Conservation (phyloP, 2,113 vertebrate species). For the Rhombomys opimus region DNA sequence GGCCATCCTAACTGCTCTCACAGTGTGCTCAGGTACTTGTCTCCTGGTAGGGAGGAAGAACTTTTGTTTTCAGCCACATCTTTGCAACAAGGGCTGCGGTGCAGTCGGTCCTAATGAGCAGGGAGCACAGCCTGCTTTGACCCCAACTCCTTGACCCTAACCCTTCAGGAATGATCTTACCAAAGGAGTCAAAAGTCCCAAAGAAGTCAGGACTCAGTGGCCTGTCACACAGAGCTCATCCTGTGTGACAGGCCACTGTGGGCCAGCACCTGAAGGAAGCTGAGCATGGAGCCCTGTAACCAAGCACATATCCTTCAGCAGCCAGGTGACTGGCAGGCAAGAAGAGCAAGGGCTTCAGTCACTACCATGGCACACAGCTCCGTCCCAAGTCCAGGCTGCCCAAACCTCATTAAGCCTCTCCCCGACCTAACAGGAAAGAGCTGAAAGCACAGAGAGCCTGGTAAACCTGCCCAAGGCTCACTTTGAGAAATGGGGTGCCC, state of each 20-base stretch:
- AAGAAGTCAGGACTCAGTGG: accelerated
- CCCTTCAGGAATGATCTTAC: accelerated
- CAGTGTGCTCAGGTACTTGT: accelerated
- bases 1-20: neutral
- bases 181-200: neutral
- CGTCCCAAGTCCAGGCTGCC: neutral
- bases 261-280: neutral
- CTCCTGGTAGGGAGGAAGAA: neutral
- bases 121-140: neutral
- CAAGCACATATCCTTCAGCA: neutral
- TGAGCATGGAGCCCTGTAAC: neutral
- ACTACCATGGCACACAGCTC: neutral
- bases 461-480: neutral
- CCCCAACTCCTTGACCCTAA: neutral
- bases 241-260: neutral
- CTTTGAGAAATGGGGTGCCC: accelerated
- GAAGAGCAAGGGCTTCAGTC: neutral
- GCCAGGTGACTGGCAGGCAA: accelerated
- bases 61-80: neutral
- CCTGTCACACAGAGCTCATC: neutral
- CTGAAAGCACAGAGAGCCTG: neutral
- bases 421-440: neutral
- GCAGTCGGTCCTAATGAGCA: neutral
- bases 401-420: neutral
- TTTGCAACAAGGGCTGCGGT: neutral